A percentile compares a stretch with the other conserved stretches of the same genome.
phyloP scores from a whole-genome alignment of 2,797 vertebrate species.

The Ataeniobius toweri region DNA sequence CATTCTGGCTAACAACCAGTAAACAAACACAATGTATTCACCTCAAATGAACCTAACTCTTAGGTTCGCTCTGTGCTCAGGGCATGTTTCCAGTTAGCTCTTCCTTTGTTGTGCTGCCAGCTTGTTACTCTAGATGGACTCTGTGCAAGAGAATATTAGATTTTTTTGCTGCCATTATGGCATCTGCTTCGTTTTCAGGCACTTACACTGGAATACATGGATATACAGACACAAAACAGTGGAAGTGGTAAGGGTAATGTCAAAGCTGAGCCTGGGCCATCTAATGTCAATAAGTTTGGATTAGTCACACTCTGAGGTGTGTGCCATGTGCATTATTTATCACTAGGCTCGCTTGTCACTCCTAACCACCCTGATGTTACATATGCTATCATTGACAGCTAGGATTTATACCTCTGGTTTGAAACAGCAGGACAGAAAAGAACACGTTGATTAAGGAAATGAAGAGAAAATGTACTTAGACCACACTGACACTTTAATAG shows the following conservation, averaged over 20 bases:
- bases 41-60: slow-evolving; percentile 44
- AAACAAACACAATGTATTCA: slow-evolving; percentile 38
- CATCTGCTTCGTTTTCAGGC: not conserved
- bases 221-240: not conserved
- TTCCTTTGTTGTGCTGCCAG: slow-evolving; percentile 48
- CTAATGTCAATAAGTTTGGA: slow-evolving; percentile 69
- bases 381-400: slow-evolving; percentile 27
- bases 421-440: slow-evolving; percentile 30
- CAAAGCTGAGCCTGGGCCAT: slow-evolving; percentile 46
- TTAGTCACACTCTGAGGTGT: slow-evolving; percentile 74
- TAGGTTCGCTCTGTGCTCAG: slow-evolving; percentile 12
- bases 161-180: not conserved
- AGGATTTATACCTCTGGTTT: slow-evolving; percentile 64
- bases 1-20: slow-evolving; percentile 25
- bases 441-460: slow-evolving; percentile 74
- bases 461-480: slow-evolving; percentile 62
- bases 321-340: slow-evolving; percentile 76
- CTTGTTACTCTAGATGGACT: slow-evolving; percentile 12
- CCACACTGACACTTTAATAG: slow-evolving; percentile 37
- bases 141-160: not conserved
- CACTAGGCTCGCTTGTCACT: slow-evolving; percentile 46
- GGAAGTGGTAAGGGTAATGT: slow-evolving; percentile 42
- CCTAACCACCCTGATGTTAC: slow-evolving; percentile 15
- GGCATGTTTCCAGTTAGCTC: slow-evolving; percentile 13
- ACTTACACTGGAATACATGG: not conserved